A percentile compares a stretch with the other conserved stretches of the same genome.
These are phyloP conservation scores for Ophraella communa DNA, from an alignment of 2,888 invertebrate species.

Conservation along the genomic window DNA sequence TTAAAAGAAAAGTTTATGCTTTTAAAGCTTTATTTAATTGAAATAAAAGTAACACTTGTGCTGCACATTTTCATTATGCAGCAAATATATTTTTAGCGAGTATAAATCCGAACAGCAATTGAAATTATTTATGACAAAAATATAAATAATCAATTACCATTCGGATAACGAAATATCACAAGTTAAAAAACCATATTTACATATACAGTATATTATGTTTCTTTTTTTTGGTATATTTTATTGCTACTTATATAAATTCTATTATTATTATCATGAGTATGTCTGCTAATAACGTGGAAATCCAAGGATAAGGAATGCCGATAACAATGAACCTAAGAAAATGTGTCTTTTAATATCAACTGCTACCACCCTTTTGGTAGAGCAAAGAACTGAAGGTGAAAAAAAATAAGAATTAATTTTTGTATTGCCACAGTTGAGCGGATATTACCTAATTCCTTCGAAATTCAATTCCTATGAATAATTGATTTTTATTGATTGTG, in stretches of 20 bases:
- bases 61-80: constrained; percentile 29
- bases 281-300: constrained; percentile 12
- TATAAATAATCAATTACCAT: constrained; percentile 33
- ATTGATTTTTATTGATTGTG: too few species aligned
- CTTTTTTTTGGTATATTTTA: constrained; percentile 24
- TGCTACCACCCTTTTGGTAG: too few species aligned
- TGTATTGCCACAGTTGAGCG: too few species aligned
- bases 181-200: constrained; percentile 37
- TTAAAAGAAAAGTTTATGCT: constrained; percentile 20
- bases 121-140: constrained; percentile 34
- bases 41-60: constrained; percentile 33
- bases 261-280: constrained; percentile 30
- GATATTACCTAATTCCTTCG: too few species aligned
- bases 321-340: not conserved
- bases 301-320: not conserved
- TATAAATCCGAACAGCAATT: constrained; percentile 28
- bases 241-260: constrained; percentile 38
- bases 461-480: too few species aligned
- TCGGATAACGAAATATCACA: constrained; percentile 35
- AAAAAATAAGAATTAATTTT: too few species aligned
- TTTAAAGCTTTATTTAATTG: constrained; percentile 34
- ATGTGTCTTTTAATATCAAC: not conserved
- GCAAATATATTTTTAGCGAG: constrained; percentile 29
- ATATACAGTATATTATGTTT: constrained; percentile 33
- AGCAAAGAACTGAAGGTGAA: too few species aligned